Evolutionary conservation across 2,888 invertebrate genomes (phyloP).

Genomic region (Oxystoma pomonae): DNA sequence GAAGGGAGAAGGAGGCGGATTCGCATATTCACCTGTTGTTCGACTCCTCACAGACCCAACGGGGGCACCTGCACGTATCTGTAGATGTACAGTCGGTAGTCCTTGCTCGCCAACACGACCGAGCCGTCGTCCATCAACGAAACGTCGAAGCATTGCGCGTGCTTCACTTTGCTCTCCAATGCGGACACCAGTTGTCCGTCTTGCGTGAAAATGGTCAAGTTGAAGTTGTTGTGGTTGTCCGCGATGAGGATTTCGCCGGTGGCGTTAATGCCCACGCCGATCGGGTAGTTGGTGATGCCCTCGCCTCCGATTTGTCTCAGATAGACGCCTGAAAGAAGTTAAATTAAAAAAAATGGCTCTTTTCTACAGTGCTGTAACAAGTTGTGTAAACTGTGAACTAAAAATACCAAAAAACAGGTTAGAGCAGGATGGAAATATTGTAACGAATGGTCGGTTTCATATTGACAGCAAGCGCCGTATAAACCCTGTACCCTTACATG

Average conservation of each 20-base stretch:
- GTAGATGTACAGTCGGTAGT: slow-evolving; percentile 98
- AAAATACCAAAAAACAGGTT: too few species aligned
- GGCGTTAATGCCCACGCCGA: slow-evolving; percentile 97
- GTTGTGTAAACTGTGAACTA: too few species aligned
- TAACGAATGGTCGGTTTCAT: too few species aligned
- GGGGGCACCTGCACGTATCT: slow-evolving; percentile 95
- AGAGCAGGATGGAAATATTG: too few species aligned
- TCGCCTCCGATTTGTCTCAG: slow-evolving; percentile 98
- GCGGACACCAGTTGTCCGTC: slow-evolving; percentile 97
- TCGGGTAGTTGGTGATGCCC: slow-evolving; percentile 98
- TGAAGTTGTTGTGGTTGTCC: slow-evolving; percentile 99
- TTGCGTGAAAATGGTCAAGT: slow-evolving; percentile 97
- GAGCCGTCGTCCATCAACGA: slow-evolving; percentile 98
- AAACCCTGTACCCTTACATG: too few species aligned
- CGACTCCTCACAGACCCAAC: slow-evolving; percentile 62
- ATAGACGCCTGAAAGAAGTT: slow-evolving; percentile 62
- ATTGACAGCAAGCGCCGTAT: too few species aligned
- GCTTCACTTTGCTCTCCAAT: slow-evolving; percentile 98
- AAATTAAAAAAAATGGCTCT: too few species aligned
- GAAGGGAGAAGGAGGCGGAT: slow-evolving; percentile 1
- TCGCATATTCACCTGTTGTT: slow-evolving; percentile 9
- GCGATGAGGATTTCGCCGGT: slow-evolving; percentile 97
- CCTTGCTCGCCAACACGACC: slow-evolving; percentile 98
- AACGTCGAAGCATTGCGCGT: slow-evolving; percentile 99
- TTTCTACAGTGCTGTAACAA: too few species aligned